Evolutionary conservation across 2,888 invertebrate species (phyloP), one percentile per base, ranked within the genome.

Genomic region (Eupithecia vulgata): DNA sequence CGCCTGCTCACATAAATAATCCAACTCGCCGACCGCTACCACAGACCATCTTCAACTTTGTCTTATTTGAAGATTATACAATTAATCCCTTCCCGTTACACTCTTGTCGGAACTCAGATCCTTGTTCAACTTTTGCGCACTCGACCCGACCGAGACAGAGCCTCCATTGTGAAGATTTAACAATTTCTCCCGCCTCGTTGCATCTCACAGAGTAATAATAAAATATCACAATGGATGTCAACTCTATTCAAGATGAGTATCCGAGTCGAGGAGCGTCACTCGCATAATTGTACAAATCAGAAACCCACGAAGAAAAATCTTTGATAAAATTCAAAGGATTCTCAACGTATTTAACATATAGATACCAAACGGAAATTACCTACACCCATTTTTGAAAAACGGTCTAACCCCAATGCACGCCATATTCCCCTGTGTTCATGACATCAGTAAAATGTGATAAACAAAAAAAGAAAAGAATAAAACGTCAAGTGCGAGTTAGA

Each of bases 221-320:
- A 93, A 94, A 93, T 87, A 92, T 91, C 85, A 94, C 93, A 94
- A 93, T 93, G 92, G 93, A 89, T 92, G 91, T 92, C 92, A 91
- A 91, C 89, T 91, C 92, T 91, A 90, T 92, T 94, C 92, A 92
- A 86, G 90, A 91, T 90, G 92, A 93, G 90, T 92, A 90, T 87
- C 88, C 86, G 86, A 90, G 89, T 90, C 88, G 88, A 87, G 89
- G 88, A 90, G 89, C 90, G 90, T 91, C 91, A 91, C 87, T 88
- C 81, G 86, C 91, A 91, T 89, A 89, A 90, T 90, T 89, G 87
- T 87, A 86, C 84, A 88, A 91, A 91, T 92, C 90, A 89, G 86
- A 89, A 83, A 85, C 85, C 85, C 8, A 21, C 21, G 10, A 88
- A 85, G 85, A 88, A 87, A 85, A 88, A 87, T 86, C 85, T 83